Conservation (phyloP, 2,113 vertebrate species). For the Loxodonta africana region DNA sequence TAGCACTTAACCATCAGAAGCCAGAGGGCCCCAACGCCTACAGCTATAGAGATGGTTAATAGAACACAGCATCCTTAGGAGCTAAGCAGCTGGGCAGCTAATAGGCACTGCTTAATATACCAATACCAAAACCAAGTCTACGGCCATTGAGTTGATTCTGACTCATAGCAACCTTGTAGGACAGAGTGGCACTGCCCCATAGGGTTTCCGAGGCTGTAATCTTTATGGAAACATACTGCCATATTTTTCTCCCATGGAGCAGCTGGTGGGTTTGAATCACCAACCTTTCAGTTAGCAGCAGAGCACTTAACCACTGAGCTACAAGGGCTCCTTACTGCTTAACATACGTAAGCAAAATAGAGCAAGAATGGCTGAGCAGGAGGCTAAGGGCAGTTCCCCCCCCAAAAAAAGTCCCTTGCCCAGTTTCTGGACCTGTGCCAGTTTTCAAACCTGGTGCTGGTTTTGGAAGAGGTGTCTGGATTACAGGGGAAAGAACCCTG, state of each 20-base stretch:
- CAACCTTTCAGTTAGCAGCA: no score
- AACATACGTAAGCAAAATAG: neutral
- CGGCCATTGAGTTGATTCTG: neutral
- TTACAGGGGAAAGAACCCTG: neutral
- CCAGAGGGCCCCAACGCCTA: neutral
- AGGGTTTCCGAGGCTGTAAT: neutral
- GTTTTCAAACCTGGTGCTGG: neutral
- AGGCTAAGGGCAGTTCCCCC: constrained; percentile 24
- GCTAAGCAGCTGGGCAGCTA: constrained; percentile 1
- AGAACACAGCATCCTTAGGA: neutral
- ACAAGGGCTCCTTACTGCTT: neutral
- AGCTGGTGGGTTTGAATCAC: no score
- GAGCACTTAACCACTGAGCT: no score
- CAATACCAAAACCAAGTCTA: neutral
- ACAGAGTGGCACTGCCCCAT: neutral
- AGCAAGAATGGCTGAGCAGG: neutral
- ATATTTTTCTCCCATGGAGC: no score
- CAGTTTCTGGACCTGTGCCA: neutral
- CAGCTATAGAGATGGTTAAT: neutral
- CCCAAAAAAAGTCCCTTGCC: neutral
- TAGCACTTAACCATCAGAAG: neutral
- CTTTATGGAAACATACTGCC: neutral
- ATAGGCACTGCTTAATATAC: neutral
- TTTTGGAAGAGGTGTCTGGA: neutral
- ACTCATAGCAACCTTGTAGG: neutral